phyloP scores from a whole-genome alignment of 2,888 invertebrate species.

The Liodrosophila aerea region DNA sequence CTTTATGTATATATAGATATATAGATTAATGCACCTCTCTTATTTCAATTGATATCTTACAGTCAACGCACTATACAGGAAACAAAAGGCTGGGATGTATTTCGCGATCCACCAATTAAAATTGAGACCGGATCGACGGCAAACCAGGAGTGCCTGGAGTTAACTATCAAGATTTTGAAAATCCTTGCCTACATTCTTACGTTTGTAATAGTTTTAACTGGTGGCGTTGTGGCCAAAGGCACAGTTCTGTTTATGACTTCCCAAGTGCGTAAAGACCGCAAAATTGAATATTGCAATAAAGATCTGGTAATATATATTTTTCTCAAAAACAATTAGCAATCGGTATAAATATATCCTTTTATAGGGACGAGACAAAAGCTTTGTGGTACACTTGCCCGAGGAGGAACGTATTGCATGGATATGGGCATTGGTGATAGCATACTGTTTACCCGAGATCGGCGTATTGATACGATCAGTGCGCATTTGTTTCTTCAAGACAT shows the following conservation, averaged over 20 bases:
- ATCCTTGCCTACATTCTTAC: conserved; percentile 92
- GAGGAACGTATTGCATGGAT: conserved; percentile 95
- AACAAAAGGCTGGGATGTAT: conserved; percentile 98
- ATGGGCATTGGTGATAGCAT: conserved; percentile 94
- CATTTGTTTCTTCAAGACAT: conserved; percentile 95
- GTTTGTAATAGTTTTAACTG: conserved; percentile 91
- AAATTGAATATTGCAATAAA: conserved; percentile 91
- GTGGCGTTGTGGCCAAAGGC: conserved; percentile 94
- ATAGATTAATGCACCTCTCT: too few species aligned
- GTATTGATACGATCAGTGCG: conserved; percentile 91
- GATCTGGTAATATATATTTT: conserved; percentile 86
- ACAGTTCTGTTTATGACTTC: conserved; percentile 96
- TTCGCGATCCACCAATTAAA: conserved; percentile 94
- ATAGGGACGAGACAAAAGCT: conserved; percentile 93
- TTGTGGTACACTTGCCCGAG: conserved; percentile 90
- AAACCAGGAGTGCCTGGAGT: conserved; percentile 92
- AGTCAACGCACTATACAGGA: conserved; percentile 92
- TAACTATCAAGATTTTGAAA: conserved; percentile 92
- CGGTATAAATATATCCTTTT: not conserved
- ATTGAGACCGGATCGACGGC: conserved; percentile 94
- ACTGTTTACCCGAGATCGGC: conserved; percentile 94
- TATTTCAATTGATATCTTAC: not conserved
- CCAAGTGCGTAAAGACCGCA: conserved; percentile 90
- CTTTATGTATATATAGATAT: too few species aligned
- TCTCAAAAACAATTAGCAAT: not conserved